These are phyloP conservation scores for Sinocyclocheilus grahami DNA, from an alignment of 2,113 vertebrate species.

Conservation along the genomic window DNA sequence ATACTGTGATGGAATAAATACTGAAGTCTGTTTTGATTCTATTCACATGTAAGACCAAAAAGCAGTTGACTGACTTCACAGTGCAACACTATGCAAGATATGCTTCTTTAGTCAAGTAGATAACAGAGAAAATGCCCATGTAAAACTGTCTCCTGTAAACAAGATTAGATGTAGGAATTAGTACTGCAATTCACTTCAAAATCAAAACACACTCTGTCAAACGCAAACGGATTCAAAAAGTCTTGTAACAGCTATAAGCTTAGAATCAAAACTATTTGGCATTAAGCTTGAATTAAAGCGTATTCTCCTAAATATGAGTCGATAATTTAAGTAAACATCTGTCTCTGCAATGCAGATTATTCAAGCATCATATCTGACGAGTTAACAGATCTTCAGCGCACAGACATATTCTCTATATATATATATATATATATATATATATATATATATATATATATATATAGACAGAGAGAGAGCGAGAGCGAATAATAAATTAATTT, in stretches of 20 bases:
- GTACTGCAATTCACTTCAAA: slow-evolving; percentile 3
- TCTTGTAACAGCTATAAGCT: background rate
- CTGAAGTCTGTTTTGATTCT: slow-evolving; percentile 16
- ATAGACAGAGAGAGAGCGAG: too few species aligned
- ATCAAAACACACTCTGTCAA: slow-evolving; percentile 3
- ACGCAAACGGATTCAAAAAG: background rate
- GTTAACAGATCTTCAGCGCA: too few species aligned
- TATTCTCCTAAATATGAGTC: slow-evolving; percentile 64
- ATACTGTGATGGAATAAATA: background rate
- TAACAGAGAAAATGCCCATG: background rate
- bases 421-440: too few species aligned
- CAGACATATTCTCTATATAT: too few species aligned
- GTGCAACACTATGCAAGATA: slow-evolving; percentile 2
- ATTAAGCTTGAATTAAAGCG: slow-evolving; percentile 59
- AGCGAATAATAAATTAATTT: too few species aligned
- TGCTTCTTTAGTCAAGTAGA: background rate
- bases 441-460: too few species aligned
- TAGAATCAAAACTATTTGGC: slow-evolving; percentile 63
- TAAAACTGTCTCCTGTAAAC: background rate
- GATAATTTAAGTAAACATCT: slow-evolving; percentile 75
- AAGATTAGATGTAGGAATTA: slow-evolving; percentile 14
- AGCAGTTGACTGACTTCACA: background rate
- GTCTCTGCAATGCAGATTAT: slow-evolving; percentile 54
- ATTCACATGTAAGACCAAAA: slow-evolving; percentile 4
- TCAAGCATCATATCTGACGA: slow-evolving; percentile 76